Percentiles rank a stretch among this genome's conserved stretches.
Evolutionary conservation across 2,113 vertebrate genomes (phyloP).

Genomic region (Tachycineta bicolor): DNA sequence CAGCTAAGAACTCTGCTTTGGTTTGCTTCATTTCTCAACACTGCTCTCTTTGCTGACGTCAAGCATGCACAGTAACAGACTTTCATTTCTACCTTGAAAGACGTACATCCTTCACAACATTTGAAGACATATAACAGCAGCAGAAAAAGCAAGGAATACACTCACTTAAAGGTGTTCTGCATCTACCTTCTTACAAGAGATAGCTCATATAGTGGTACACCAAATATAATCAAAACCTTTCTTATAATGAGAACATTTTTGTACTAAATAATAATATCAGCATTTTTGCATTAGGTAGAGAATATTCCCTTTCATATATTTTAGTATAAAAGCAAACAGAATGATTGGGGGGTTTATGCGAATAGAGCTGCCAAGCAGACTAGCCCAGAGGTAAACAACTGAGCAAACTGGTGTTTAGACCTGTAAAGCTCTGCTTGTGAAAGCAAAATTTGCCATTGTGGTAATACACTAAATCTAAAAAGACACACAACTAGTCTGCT

Average conservation of each 20-base stretch:
- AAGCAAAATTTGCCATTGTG: not conserved
- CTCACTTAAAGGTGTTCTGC: not conserved
- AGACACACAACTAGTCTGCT: conserved; percentile 58
- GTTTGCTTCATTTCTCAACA: not conserved
- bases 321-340: not conserved
- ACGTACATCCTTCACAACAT: not conserved
- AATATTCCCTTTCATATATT: not conserved
- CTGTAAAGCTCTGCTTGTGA: not conserved
- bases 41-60: not conserved
- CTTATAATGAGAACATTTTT: not conserved
- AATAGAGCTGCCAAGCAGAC: not conserved
- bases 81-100: not conserved
- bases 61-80: not conserved
- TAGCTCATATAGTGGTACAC: not conserved
- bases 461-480: not conserved
- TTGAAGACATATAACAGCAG: not conserved
- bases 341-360: not conserved
- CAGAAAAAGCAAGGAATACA: not conserved
- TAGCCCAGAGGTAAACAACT: not conserved
- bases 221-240: not conserved
- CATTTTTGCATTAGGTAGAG: not conserved
- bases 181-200: not conserved
- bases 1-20: not conserved
- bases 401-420: not conserved
- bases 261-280: not conserved